Conservation (phyloP, 2,113 vertebrate species). For the Spermophilus dauricus region DNA sequence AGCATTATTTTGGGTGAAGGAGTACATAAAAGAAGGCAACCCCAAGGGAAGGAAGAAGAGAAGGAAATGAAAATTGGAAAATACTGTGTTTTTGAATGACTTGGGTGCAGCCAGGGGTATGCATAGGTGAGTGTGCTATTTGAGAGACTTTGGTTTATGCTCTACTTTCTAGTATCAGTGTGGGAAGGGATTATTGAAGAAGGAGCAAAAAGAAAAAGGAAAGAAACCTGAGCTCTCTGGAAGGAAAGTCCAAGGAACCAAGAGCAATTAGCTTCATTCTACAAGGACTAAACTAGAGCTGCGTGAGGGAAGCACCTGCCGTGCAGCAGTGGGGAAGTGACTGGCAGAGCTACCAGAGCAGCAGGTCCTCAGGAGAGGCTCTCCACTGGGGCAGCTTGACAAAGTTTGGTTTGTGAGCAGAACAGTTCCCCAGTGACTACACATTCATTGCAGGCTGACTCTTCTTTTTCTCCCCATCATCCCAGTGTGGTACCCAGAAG, state of each 20-base stretch:
- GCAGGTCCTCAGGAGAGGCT: slow-evolving; percentile 7
- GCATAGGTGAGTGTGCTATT: background rate
- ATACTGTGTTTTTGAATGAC: background rate
- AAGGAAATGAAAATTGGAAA: background rate
- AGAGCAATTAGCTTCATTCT: slow-evolving; percentile 63
- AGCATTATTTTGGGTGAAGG: background rate
- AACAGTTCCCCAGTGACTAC: slow-evolving; percentile 4
- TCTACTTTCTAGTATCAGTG: slow-evolving; percentile 18
- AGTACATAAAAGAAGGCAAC: background rate
- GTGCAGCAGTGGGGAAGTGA: background rate
- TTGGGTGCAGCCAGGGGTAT: background rate
- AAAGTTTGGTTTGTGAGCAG: slow-evolving; percentile 46
- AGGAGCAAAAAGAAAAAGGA: background rate
- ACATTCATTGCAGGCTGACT: background rate
- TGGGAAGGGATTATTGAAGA: slow-evolving; percentile 60
- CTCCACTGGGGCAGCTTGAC: background rate
- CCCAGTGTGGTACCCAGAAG: slow-evolving; percentile 62
- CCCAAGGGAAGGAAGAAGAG: slow-evolving; percentile 18
- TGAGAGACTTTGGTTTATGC: slow-evolving; percentile 23
- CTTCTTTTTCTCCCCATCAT: slow-evolving; percentile 8
- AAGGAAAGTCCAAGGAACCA: slow-evolving; percentile 69
- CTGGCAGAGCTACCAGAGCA: background rate
- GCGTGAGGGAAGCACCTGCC: background rate
- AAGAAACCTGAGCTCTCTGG: slow-evolving; percentile 65
- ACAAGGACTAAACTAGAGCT: background rate